Conservation (phyloP, 2,797 vertebrate genomes). For the Chanos chanos region DNA sequence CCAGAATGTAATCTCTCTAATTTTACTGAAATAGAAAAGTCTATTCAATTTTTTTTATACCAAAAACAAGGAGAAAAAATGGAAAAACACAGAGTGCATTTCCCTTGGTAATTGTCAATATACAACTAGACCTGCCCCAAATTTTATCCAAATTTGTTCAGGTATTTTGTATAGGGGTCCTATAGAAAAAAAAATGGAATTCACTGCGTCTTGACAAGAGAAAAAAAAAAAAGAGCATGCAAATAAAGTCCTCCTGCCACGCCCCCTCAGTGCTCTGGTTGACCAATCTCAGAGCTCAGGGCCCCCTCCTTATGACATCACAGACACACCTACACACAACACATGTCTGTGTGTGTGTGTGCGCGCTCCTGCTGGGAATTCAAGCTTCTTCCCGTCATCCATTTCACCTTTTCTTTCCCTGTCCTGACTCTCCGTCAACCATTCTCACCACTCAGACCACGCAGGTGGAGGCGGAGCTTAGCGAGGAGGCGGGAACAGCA, state of each 20-base stretch:
- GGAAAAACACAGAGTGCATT: neutral
- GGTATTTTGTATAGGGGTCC: neutral
- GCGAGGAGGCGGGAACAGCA: slow-evolving; percentile 56
- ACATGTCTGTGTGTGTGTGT: neutral
- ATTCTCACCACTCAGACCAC: slow-evolving; percentile 61
- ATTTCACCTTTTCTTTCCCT: slow-evolving; percentile 67
- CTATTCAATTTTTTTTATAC: neutral
- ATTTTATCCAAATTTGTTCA: no score
- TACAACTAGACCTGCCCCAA: no score
- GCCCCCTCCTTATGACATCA: slow-evolving; percentile 17
- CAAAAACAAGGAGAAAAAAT: neutral
- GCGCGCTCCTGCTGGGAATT: slow-evolving; percentile 43
- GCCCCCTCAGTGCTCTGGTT: slow-evolving; percentile 9
- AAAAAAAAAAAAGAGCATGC: slow-evolving; percentile 27
- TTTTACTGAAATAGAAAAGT: no score
- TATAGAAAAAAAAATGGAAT: slow-evolving; percentile 9
- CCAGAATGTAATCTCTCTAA: no score
- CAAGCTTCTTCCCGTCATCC: slow-evolving; percentile 71
- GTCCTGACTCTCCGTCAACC: slow-evolving; percentile 65
- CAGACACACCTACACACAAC: neutral
- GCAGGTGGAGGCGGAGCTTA: slow-evolving; percentile 77
- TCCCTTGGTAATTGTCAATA: no score
- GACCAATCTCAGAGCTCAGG: slow-evolving; percentile 15
- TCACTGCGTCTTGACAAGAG: neutral
- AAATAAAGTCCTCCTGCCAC: neutral